Evolutionary conservation across 2,888 invertebrate genomes (phyloP), one percentile per base, ranked within the genome.

Genomic region (Polymixis lichenea): DNA sequence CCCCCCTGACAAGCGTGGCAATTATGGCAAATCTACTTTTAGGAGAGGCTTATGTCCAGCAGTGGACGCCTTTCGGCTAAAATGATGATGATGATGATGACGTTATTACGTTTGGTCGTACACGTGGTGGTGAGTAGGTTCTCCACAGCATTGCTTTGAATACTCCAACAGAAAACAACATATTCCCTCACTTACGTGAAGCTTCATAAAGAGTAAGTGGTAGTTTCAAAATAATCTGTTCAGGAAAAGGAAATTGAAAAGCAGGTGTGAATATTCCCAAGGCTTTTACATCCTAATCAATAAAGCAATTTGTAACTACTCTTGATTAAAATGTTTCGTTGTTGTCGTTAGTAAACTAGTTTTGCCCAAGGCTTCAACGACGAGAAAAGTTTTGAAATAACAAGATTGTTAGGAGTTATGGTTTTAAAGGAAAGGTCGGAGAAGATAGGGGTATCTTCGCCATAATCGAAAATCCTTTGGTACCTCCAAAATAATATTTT

Each of bases 241-340:
- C 11, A 38, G 0, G 7, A 56, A 56, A 51, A 9, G 17, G 8
- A 61, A 73, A 55, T 73, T 51, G 4, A 43, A 38, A 51, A 66
- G 53, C 66, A 73, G 32, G 43, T 80, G 80, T 66, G 55, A 67
- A 62, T 46, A 74, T 74, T 80, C 61, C 61, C 74, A 67, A 32
- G 61, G 43, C 43, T 72, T 61, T 61, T 17, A 56, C 22, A 51
- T 19, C 43, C 19, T 51, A 46, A 62, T 61, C 60, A 67, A 72
- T 72, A 78, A 60, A 65, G 9, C 38, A 80, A 72, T 78, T 51
- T 49, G n/a, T 49, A 73, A 73, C 60, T 66, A 66, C 13, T 38
- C 55, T 49, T 79, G 19, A n/a, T 78, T 43, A 25, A 71, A 80
- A 61, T 72, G n/a, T 49, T 67, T 49, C 7, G 60, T 25, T 28